These are phyloP conservation scores for Andricus curvator DNA, from an alignment of 2,888 invertebrate genomes.

Conservation along the genomic window DNA sequence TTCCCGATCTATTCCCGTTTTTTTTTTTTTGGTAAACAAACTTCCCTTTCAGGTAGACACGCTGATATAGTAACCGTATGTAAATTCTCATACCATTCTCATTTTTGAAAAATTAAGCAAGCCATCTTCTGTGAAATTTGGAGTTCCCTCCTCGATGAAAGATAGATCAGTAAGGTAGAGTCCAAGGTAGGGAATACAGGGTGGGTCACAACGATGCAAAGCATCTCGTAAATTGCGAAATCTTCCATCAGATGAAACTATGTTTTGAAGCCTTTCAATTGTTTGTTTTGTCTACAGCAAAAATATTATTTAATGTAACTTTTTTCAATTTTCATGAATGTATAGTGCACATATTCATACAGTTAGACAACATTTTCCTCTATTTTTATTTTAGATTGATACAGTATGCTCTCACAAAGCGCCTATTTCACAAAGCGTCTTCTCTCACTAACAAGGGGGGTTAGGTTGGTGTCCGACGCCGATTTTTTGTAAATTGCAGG, in stretches of 20 bases:
- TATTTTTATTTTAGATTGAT: not conserved
- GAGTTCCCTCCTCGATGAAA: conserved; percentile 95
- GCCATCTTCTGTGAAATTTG: conserved; percentile 93
- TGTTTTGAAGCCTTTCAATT: conserved; percentile 90
- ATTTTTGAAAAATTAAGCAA: conserved; percentile 96
- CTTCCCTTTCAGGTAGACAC: no score
- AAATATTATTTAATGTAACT: not conserved
- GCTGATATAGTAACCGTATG: no score
- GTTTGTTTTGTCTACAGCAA: conserved; percentile 90
- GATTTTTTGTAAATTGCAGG: no score
- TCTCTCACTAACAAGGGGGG: no score
- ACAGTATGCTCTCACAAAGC: no score
- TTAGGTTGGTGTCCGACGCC: no score
- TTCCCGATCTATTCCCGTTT: no score
- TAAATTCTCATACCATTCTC: conserved; percentile 86
- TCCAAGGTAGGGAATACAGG: conserved; percentile 92
- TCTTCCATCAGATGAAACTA: conserved; percentile 93
- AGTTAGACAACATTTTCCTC: no score
- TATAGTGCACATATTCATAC: no score
- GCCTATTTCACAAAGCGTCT: no score
- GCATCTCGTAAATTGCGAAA: conserved; percentile 93
- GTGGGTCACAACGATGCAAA: conserved; percentile 92
- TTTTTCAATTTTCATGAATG: no score
- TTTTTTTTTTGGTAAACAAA: no score
- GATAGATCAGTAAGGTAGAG: conserved; percentile 94